Conservation (phyloP, 1,140 invertebrate genomes). For the Charaxes varanes region DNA sequence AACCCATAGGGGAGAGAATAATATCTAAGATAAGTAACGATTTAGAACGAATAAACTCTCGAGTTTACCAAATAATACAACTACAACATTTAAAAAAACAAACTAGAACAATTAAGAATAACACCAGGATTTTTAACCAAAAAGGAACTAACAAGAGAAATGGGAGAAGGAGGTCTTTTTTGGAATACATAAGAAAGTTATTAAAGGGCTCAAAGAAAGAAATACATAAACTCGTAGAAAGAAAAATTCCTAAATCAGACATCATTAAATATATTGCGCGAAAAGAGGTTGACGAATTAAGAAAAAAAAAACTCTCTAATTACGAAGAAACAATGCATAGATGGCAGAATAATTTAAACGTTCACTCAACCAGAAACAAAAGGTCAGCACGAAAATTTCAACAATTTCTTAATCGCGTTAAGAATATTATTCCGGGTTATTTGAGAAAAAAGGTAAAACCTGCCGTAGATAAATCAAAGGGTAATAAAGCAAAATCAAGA, state of each 20-base stretch:
- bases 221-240: slow-evolving; percentile 27
- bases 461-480: slow-evolving; percentile 16
- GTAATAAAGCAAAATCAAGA: slow-evolving; percentile 7
- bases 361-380: slow-evolving; percentile 24
- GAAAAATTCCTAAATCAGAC: slow-evolving; percentile 28
- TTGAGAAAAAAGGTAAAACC: slow-evolving; percentile 32
- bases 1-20: slow-evolving; percentile 18
- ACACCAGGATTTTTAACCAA: no score
- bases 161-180: slow-evolving; percentile 27
- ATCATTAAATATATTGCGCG: slow-evolving; percentile 31
- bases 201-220: slow-evolving; percentile 38
- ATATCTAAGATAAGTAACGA: slow-evolving; percentile 26
- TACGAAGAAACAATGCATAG: slow-evolving; percentile 35
- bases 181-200: slow-evolving; percentile 38
- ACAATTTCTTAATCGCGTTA: slow-evolving; percentile 29
- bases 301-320: slow-evolving; percentile 25
- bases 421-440: slow-evolving; percentile 39
- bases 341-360: slow-evolving; percentile 40
- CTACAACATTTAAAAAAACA: slow-evolving; percentile 15
- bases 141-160: slow-evolving; percentile 5
- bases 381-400: slow-evolving; percentile 21
- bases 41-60: slow-evolving; percentile 24
- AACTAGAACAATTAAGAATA: slow-evolving; percentile 1
- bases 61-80: slow-evolving; percentile 23
- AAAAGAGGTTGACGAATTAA: slow-evolving; percentile 31